Percentiles rank a stretch among this genome's conserved stretches.
phyloP scores from a whole-genome alignment of 1,140 invertebrate species.

The Zaprionus taronus region DNA sequence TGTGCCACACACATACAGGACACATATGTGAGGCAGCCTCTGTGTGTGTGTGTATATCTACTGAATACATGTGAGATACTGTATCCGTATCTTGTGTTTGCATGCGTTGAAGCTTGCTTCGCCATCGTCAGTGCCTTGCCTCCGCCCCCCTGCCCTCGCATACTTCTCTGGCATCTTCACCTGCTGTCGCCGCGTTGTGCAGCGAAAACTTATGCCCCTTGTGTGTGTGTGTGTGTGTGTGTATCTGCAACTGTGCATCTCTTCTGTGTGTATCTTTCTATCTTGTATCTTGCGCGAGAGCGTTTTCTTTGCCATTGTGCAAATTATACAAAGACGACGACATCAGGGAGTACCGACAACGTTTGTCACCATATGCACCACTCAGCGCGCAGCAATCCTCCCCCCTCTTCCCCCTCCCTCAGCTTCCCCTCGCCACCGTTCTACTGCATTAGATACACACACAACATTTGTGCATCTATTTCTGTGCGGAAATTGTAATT shows the following conservation, averaged over 20 bases:
- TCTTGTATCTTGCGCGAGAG: constrained; percentile 67
- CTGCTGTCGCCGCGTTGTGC: constrained; percentile 24
- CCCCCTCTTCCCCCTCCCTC: background rate
- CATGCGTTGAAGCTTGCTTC: constrained; percentile 16
- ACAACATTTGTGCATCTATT: constrained; percentile 70
- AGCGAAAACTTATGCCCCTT: constrained; percentile 47
- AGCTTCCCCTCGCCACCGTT: background rate
- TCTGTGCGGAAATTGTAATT: constrained; percentile 79
- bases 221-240: constrained; percentile 23
- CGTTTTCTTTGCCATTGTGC: constrained; percentile 73
- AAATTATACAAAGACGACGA: constrained; percentile 69
- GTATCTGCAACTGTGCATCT: constrained; percentile 30
- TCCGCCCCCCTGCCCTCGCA: background rate
- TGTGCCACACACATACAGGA: background rate
- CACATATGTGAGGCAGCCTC: constrained; percentile 32
- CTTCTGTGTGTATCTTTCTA: constrained; percentile 41
- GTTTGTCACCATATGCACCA: constrained; percentile 64
- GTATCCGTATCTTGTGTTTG: constrained; percentile 28
- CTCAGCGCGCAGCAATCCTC: background rate
- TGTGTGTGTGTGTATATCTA: background rate
- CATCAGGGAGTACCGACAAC: constrained; percentile 17
- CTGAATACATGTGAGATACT: constrained; percentile 12
- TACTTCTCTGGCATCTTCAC: background rate
- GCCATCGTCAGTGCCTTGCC: constrained; percentile 6
- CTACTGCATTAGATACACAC: constrained; percentile 68